phyloP scores from a whole-genome alignment of 2,113 vertebrate species.

The Tonatia bakeri region DNA sequence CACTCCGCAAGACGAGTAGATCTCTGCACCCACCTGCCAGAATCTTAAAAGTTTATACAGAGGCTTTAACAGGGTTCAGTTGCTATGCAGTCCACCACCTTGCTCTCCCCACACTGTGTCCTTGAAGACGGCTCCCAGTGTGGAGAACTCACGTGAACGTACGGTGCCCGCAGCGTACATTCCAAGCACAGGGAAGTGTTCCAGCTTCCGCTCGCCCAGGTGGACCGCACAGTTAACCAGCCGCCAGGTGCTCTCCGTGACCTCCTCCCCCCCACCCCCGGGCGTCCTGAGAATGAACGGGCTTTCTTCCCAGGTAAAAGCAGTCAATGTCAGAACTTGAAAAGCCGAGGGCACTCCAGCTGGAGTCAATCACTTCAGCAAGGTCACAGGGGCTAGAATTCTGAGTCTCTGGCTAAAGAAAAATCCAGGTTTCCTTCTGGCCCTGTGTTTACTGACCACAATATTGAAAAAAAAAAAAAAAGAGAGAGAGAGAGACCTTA shows the following conservation, averaged over 20 bases:
- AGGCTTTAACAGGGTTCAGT: neutral
- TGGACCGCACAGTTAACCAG: neutral
- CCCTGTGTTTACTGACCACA: neutral
- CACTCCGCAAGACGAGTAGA: neutral
- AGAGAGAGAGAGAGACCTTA: neutral
- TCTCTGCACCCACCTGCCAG: rapidly evolving
- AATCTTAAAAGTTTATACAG: neutral
- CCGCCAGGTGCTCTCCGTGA: neutral
- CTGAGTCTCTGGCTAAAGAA: neutral
- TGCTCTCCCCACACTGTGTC: neutral
- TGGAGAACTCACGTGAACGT: neutral
- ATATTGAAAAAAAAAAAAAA: neutral
- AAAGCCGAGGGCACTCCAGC: neutral
- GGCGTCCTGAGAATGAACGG: neutral
- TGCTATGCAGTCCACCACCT: neutral
- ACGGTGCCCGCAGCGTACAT: neutral
- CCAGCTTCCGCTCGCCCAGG: neutral
- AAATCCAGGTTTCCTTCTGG: neutral
- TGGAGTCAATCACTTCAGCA: neutral
- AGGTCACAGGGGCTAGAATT: neutral
- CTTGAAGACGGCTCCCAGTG: neutral
- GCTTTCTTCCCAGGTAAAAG: neutral
- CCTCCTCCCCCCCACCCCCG: neutral
- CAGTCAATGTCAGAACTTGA: neutral
- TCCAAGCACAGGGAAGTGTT: neutral